Conservation (phyloP, 2,888 invertebrate species). For the Oscheius sp. region DNA sequence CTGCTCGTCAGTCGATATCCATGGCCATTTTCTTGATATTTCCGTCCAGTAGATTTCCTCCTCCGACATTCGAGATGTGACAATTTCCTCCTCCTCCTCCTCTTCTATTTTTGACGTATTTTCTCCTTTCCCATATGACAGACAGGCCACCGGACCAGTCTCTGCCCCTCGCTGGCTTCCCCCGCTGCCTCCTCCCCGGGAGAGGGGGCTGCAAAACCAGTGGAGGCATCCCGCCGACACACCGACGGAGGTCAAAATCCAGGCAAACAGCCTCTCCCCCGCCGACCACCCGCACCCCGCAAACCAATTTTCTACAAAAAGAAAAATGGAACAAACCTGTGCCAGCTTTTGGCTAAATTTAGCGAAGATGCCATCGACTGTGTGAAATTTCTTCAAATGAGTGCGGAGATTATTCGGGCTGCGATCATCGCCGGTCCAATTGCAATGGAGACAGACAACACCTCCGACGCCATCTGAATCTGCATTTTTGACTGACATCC, state of each 20-base stretch:
- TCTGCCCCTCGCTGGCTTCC: no score
- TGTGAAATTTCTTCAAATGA: constrained; percentile 65
- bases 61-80: no score
- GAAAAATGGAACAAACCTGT: constrained; percentile 45
- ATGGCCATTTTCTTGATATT: no score
- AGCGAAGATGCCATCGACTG: constrained; percentile 62
- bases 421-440: constrained; percentile 64
- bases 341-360: constrained; percentile 61
- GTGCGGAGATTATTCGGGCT: constrained; percentile 67
- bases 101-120: not conserved
- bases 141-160: constrained; percentile 2
- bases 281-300: not conserved
- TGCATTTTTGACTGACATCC: not conserved
- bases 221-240: constrained; percentile 1
- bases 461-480: constrained; percentile 60
- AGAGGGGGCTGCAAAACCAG: constrained; percentile 17
- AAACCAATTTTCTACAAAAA: no score
- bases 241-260: constrained; percentile 24
- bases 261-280: constrained; percentile 20
- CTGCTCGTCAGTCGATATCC: no score
- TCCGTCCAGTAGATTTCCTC: no score
- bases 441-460: constrained; percentile 64
- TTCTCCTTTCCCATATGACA: not conserved
- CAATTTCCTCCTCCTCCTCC: no score
- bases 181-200: not conserved